Conservation (phyloP, 2,888 invertebrate species). For the Epicampocera succincta region DNA sequence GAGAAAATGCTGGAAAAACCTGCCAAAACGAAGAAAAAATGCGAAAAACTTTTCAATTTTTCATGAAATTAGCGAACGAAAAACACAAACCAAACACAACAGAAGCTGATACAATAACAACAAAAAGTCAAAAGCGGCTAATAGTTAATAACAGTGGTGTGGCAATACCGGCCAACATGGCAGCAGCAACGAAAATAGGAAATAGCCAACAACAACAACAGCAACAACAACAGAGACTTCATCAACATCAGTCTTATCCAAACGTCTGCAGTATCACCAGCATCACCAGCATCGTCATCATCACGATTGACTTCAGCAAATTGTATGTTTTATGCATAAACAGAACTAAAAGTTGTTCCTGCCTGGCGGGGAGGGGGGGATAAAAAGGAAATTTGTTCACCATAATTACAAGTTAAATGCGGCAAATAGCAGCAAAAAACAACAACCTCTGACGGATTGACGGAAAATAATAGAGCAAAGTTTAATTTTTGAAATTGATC, state of each 20-base stretch:
- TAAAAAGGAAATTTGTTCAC: slow-evolving; percentile 41
- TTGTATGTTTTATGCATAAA: slow-evolving; percentile 62
- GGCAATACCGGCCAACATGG: slow-evolving; percentile 46
- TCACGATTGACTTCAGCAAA: slow-evolving; percentile 13
- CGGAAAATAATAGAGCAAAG: slow-evolving; percentile 19
- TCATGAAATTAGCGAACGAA: slow-evolving; percentile 63
- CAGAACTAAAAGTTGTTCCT: slow-evolving; percentile 42
- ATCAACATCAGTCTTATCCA: slow-evolving; percentile 11
- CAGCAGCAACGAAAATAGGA: slow-evolving; percentile 40
- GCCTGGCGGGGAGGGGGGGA: slow-evolving; percentile 25
- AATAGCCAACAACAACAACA: slow-evolving; percentile 13
- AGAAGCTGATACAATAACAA: slow-evolving; percentile 31
- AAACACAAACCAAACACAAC: slow-evolving; percentile 33
- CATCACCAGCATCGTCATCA: slow-evolving; percentile 14
- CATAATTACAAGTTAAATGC: slow-evolving; percentile 58
- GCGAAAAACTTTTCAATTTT: slow-evolving; percentile 58
- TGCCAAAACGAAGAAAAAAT: slow-evolving; percentile 1
- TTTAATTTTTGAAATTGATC: slow-evolving; percentile 39
- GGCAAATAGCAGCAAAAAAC: slow-evolving; percentile 16
- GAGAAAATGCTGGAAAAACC: slow-evolving; percentile 10
- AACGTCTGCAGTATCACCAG: too few species aligned
- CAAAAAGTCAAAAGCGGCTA: slow-evolving; percentile 21
- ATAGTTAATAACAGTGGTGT: slow-evolving; percentile 47
- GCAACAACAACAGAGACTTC: slow-evolving; percentile 28
- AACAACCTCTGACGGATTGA: not conserved